A percentile compares a stretch with the other conserved stretches of the same genome.
Evolutionary conservation across 2,888 invertebrate genomes (phyloP).

Genomic region (Serrognathus titanus): DNA sequence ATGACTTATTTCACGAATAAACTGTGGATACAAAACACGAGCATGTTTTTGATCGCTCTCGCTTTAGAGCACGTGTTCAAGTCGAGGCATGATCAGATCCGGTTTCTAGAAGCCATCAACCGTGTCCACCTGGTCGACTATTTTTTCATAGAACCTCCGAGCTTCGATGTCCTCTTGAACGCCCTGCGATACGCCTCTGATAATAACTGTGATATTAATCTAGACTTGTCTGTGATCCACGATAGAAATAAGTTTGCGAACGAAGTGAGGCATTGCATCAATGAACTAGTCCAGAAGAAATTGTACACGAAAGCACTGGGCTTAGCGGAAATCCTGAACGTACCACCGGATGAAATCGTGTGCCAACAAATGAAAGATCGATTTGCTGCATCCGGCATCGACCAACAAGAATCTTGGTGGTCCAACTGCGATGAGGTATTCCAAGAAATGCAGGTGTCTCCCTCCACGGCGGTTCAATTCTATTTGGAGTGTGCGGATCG

Average conservation of each 20-base stretch:
- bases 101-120: conserved; percentile 59
- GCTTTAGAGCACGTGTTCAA: conserved; percentile 60
- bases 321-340: conserved; percentile 53
- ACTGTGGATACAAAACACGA: conserved; percentile 55
- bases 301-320: conserved; percentile 58
- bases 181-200: conserved; percentile 24
- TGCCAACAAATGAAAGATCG: conserved; percentile 56
- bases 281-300: conserved; percentile 51
- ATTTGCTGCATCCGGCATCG: conserved; percentile 50
- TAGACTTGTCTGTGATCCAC: conserved; percentile 50
- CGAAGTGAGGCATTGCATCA: conserved; percentile 56
- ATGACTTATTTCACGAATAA: conserved; percentile 53
- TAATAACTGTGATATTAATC: conserved; percentile 50
- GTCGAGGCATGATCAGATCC: conserved; percentile 62
- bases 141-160: conserved; percentile 47
- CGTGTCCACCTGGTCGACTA: conserved; percentile 57
- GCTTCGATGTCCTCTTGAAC: conserved; percentile 42
- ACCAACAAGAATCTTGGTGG: conserved; percentile 54
- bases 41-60: conserved; percentile 59
- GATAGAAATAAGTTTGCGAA: conserved; percentile 40
- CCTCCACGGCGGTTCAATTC: conserved; percentile 62
- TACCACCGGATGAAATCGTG: conserved; percentile 54
- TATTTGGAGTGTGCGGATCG: conserved; percentile 56
- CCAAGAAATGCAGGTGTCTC: conserved; percentile 57
- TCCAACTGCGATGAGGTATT: conserved; percentile 62